Evolutionary conservation across 2,888 invertebrate genomes (phyloP), one percentile per base, ranked within the genome.

Genomic region (Brenthis daphne): DNA sequence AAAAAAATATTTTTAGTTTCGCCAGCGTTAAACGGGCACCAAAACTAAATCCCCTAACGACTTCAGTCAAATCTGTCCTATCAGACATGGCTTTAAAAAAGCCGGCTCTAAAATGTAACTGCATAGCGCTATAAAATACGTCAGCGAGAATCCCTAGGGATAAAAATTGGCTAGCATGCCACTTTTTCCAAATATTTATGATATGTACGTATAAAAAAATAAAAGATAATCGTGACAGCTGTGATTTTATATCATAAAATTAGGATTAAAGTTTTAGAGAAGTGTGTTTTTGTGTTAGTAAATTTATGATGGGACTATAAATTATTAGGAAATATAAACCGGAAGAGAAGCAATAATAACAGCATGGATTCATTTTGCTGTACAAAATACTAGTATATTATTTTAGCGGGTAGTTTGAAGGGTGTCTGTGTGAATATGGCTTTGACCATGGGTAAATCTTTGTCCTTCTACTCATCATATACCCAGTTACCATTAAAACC

Each of bases 71-170:
- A 75, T 74, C 73, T 70, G 68, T 76, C 69, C 73, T 71, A 75
- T 75, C 73, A 74, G 71, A 72, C 68, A 64, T 64, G 74, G 73
- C 71, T 75, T 76, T 69, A 73, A 74, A 73, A 75, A 76, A 74
- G 66, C 72, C 75, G 67, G 68, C 71, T 71, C 73, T 74, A 72
- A 76, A 76, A 72, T 74, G 73, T 76, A 71, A 70, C 75, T 74
- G 73, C 72, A 68, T 68, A 72, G 71, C 68, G 72, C 71, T 70
- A 70, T 75, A 75, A 75, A 76, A 69, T 69, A 69, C 69, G 71
- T 64, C 66, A 67, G 61, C 63, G 65, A 64, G 73, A 74, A 73
- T 72, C 74, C 72, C 67, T 29, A 54, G 66, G 70, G 73, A 73
- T 73, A 67, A 71, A 74, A 70, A 71, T 75, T 70, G 74, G 69